Evolutionary conservation across 2,888 invertebrate genomes (phyloP).

Genomic region (Idaea straminata): DNA sequence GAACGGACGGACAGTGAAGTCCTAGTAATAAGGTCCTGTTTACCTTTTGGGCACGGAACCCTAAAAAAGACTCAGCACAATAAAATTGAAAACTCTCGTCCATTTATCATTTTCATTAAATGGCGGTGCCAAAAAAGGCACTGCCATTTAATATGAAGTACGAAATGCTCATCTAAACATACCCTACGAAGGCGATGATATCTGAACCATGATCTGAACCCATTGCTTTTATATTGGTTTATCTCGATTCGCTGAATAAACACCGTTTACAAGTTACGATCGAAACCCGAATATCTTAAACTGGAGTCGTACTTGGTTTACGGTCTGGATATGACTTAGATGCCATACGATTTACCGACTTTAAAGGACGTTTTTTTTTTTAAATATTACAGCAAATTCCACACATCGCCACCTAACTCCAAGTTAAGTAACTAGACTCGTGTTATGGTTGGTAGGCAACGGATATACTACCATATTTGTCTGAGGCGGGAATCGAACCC

Average conservation of each 20-base stretch:
- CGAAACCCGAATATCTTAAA: slow-evolving; percentile 4
- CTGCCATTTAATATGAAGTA: slow-evolving; percentile 9
- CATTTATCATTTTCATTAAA: background rate
- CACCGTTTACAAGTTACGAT: slow-evolving; percentile 12
- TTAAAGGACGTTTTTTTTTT: too few relatives aligned
- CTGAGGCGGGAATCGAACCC: too few relatives aligned
- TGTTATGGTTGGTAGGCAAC: too few relatives aligned
- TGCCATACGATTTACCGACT: background rate
- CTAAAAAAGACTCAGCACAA: too few relatives aligned
- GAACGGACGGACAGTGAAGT: too few relatives aligned
- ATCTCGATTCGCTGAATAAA: slow-evolving; percentile 17
- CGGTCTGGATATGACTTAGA: background rate
- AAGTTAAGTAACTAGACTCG: too few relatives aligned
- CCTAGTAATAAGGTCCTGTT: too few relatives aligned
- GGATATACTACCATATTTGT: too few relatives aligned
- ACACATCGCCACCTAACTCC: too few relatives aligned
- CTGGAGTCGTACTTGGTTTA: background rate
- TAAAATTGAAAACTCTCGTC: background rate
- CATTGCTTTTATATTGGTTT: slow-evolving; percentile 16
- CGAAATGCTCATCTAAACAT: slow-evolving; percentile 7
- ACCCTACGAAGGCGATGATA: background rate
- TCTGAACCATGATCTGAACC: slow-evolving; percentile 13
- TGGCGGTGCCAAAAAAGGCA: background rate
- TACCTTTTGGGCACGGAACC: too few relatives aligned
- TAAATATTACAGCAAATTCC: too few relatives aligned